Conservation (phyloP, 2,797 vertebrate genomes). For the Anabacerthia variegaticeps region DNA sequence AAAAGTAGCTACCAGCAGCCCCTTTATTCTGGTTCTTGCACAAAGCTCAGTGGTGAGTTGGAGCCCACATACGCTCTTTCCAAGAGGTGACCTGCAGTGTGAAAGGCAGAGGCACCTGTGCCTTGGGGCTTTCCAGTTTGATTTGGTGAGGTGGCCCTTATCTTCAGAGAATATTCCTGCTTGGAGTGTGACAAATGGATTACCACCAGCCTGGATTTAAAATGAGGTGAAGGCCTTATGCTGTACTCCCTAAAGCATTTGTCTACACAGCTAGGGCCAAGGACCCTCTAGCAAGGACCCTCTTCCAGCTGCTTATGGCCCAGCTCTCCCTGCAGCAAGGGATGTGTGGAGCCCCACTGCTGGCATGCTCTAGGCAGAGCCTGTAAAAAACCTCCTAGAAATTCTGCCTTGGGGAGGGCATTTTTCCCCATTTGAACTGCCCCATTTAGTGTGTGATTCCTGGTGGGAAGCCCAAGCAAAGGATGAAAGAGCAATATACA, state of each 20-base stretch:
- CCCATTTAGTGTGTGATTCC: background rate
- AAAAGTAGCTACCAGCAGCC: background rate
- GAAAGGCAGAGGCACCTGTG: background rate
- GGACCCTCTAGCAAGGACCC: background rate
- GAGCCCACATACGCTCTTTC: rapidly evolving
- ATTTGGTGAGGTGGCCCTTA: background rate
- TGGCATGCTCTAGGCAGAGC: background rate
- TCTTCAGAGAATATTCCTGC: background rate
- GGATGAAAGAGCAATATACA: background rate
- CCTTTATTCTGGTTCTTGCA: background rate
- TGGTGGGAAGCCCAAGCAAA: background rate
- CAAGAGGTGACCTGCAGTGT: background rate
- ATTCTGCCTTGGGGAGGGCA: background rate
- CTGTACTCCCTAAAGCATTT: background rate
- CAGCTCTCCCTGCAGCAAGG: background rate
- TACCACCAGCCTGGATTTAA: background rate
- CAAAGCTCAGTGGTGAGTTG: background rate
- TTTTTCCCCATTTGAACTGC: background rate
- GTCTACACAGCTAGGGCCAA: background rate
- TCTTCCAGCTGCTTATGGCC: background rate
- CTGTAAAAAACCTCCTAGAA: rapidly evolving
- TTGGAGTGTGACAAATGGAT: background rate
- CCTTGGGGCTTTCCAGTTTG: background rate
- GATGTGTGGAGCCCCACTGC: rapidly evolving
- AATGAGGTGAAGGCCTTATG: background rate